These are phyloP conservation scores for Pluvianellus socialis DNA, from an alignment of 2,113 vertebrate species.

Conservation along the genomic window DNA sequence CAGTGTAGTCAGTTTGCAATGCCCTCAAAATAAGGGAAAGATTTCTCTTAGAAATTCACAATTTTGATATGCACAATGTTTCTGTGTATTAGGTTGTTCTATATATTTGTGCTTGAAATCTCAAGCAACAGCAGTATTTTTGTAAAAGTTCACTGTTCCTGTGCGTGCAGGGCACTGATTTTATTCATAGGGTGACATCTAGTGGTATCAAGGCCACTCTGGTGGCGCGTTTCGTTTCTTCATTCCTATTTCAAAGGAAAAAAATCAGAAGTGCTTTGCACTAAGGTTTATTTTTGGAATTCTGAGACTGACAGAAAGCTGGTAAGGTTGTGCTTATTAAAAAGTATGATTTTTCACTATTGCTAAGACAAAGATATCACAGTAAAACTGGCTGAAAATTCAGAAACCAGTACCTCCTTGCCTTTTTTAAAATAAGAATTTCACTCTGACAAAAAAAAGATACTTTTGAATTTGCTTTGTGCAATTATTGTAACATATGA, in stretches of 20 bases:
- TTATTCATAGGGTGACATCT: slow-evolving; percentile 60
- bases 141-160: neutral
- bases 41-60: neutral
- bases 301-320: neutral
- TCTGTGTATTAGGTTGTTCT: neutral
- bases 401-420: neutral
- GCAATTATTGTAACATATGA: neutral
- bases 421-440: neutral
- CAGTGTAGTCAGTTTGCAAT: neutral
- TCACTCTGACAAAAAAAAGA: neutral
- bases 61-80: neutral
- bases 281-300: slow-evolving; percentile 8
- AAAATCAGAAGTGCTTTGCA: neutral
- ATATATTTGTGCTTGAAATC: neutral
- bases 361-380: neutral
- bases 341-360: neutral
- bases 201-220: slow-evolving; percentile 1
- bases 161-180: neutral
- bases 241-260: neutral
- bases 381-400: neutral
- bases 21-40: neutral
- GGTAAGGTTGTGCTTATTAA: neutral
- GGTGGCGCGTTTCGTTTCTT: neutral
- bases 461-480: neutral
- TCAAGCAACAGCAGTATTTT: neutral